Evolutionary conservation across 2,113 vertebrate species (phyloP).

Genomic region (Riparia riparia): DNA sequence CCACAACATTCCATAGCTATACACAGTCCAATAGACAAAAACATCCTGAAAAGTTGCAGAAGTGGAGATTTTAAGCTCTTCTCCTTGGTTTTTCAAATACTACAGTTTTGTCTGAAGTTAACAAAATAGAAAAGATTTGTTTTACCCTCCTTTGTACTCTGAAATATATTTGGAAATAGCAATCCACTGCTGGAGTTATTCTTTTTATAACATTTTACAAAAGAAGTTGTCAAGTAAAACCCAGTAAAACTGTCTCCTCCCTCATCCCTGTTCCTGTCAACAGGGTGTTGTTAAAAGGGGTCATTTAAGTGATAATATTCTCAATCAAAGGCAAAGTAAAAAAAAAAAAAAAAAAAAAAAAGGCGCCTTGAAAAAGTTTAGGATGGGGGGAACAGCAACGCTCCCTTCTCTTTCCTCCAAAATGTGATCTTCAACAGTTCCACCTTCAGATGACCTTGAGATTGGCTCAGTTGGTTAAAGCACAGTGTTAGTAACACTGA

Average conservation of each 20-base stretch:
- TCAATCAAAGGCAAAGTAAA: not conserved
- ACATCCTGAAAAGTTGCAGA: not conserved
- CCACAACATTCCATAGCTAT: not conserved
- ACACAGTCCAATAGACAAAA: not conserved
- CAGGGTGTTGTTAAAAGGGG: not conserved
- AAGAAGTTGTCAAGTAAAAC: not conserved
- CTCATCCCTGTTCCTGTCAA: not conserved
- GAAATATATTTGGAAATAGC: not conserved
- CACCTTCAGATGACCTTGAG: not conserved
- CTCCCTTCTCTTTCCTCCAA: not conserved
- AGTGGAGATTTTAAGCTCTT: not conserved
- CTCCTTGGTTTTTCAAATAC: not conserved
- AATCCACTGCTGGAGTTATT: not conserved
- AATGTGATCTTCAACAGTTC: not conserved
- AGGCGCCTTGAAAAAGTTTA: not conserved
- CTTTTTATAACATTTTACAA: not conserved
- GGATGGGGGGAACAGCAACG: not conserved
- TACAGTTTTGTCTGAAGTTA: not conserved
- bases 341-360: not conserved
- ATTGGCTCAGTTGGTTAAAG: not conserved
- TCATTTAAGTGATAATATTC: not conserved
- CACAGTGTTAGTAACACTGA: not conserved
- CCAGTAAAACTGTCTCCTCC: not conserved
- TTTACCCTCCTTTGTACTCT: not conserved
- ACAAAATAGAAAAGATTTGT: accelerated